Evolutionary conservation across 35 echinoderm and acorn worm species (phyloP).

Genomic region (Lytechinus pictus): DNA sequence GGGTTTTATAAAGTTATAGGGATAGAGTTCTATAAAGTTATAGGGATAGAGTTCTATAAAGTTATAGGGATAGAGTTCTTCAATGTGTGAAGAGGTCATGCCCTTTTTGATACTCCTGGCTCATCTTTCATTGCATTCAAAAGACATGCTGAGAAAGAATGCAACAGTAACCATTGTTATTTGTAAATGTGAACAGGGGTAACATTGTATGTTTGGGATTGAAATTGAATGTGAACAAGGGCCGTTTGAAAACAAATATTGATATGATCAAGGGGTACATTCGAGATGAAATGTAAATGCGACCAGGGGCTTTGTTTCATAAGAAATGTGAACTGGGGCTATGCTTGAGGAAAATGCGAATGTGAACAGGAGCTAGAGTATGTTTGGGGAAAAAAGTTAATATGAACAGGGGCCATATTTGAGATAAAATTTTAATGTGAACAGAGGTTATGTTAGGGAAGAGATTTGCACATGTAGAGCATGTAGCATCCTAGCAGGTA

Average conservation of each 20-base stretch:
- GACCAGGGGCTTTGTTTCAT: no score
- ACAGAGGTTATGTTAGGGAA: not conserved
- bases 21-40: no score
- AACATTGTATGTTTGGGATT: no score
- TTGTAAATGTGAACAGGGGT: not conserved
- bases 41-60: no score
- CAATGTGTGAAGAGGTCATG: constrained; percentile 26
- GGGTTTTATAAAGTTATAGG: not conserved
- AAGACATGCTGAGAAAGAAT: not conserved
- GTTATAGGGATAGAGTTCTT: not conserved
- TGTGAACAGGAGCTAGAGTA: not conserved
- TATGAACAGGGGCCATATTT: no score
- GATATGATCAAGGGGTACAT: no score
- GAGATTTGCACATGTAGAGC: not conserved
- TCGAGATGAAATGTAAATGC: no score
- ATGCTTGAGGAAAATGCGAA: not conserved
- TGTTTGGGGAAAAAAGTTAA: no score
- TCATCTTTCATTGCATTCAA: not conserved
- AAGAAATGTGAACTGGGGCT: no score
- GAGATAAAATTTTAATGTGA: not conserved
- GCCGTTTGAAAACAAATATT: no score
- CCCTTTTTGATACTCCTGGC: constrained; percentile 22
- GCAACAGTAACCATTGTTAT: not conserved
- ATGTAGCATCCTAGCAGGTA: no score
- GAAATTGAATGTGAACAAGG: no score